A percentile compares a stretch with the other conserved stretches of the same genome.
Conservation (phyloP, 2,888 invertebrate genomes). For the Rhagonycha lutea region DNA sequence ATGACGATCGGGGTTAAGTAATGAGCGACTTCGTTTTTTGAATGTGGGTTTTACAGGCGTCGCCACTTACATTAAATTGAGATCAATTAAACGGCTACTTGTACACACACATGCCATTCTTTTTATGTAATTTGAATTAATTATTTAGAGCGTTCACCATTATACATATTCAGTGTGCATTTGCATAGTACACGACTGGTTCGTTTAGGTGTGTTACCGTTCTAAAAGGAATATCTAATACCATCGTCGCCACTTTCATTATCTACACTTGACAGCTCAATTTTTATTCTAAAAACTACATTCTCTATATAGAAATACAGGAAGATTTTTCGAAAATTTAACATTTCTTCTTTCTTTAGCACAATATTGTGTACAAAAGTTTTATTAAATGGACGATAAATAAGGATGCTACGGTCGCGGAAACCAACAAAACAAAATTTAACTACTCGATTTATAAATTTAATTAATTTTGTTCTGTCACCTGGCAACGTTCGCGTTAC, state of each 20-base stretch:
- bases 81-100: slow-evolving; percentile 42
- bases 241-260: slow-evolving; percentile 1
- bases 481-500: too few relatives aligned
- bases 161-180: slow-evolving; percentile 47
- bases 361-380: too few relatives aligned
- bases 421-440: too few relatives aligned
- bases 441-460: too few relatives aligned
- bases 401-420: too few relatives aligned
- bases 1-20: neutral
- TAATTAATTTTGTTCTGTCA: too few relatives aligned
- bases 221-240: slow-evolving; percentile 24
- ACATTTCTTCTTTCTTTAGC: too few relatives aligned
- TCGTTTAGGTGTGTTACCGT: slow-evolving; percentile 29
- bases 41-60: slow-evolving; percentile 34
- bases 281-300: neutral
- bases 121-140: slow-evolving; percentile 44
- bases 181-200: slow-evolving; percentile 44
- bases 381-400: too few relatives aligned
- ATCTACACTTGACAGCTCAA: neutral
- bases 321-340: too few relatives aligned
- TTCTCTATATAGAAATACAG: neutral
- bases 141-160: slow-evolving; percentile 36
- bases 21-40: neutral
- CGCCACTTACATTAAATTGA: slow-evolving; percentile 41
- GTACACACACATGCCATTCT: slow-evolving; percentile 30